Base-by-base conservation (phyloP, 2,888 invertebrate species). In the Stenolophus ochropezus region DNA sequence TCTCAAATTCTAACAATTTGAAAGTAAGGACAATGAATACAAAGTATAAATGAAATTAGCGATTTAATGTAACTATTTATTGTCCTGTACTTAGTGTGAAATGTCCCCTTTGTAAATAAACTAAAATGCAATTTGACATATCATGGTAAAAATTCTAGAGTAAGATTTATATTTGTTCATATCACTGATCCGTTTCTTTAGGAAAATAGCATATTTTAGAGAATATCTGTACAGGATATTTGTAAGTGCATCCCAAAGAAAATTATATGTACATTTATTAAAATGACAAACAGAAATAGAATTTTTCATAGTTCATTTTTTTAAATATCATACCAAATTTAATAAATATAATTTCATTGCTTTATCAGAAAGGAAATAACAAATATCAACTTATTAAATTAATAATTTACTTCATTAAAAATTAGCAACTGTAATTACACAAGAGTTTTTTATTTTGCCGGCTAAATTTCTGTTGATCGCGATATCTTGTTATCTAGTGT, bases 41-140 rank as follows among this genome's bases (percentile, higher is more conserved):
- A 11, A 69, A 18, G 4, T n/a, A 23, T 27, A 56, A 20, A 14
- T 51, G 5, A 51, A 51, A 51, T 5, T 51, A 51, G 18, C n/a
- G 18, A 20, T 56, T 25, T 56, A 20, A n/a, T 25, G 61, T 61
- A n/a, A 8, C 11, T 69, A 33, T 69, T 69, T 16, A 69, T 18
- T 33, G 65, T 69, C 21, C 61, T 69, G 18, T 49, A 73, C 20
- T 21, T 20, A 20, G 21, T 71, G 25, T 47, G 33, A 75, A 27
- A 49, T 42, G 56, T 58, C 56, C 76, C 76, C 11, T 25, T 27
- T 76, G 76, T 76, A 75, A 49, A 75, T 75, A 76, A 56, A 76
- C 53, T 51, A 49, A 79, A 71, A 71, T 79, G 79, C 79, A 79
- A 79, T 71, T 79, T 79, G 79, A 79, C 79, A 79, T 79, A 79